Evolutionary conservation across 2,113 vertebrate genomes (phyloP).

Genomic region (Phrynocephalus versicolor): DNA sequence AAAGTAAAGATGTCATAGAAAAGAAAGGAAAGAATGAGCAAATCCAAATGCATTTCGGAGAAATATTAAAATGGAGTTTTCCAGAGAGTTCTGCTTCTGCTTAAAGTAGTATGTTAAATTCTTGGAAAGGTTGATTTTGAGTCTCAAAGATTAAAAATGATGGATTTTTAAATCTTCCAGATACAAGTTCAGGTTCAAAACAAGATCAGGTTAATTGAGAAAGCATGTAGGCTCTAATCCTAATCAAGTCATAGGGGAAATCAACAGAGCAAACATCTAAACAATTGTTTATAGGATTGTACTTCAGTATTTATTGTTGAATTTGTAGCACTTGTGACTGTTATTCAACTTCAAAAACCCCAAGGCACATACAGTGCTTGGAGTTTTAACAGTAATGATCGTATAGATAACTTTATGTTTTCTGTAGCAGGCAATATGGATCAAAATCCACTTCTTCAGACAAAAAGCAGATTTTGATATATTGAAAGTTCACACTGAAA

Average conservation of each 20-base stretch:
- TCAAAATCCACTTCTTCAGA: no score
- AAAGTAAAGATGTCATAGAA: no score
- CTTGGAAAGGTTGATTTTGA: background rate
- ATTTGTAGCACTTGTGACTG: background rate
- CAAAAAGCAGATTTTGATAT: no score
- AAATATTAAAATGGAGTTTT: background rate
- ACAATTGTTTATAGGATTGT: background rate
- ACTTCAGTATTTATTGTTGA: background rate
- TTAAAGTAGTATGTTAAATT: background rate
- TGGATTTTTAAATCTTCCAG: background rate
- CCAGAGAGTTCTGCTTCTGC: background rate
- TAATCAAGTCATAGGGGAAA: background rate
- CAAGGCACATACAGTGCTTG: background rate
- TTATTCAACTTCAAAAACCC: background rate
- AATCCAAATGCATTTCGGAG: background rate
- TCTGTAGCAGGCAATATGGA: background rate
- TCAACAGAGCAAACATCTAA: background rate
- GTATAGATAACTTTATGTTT: background rate
- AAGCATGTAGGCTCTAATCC: background rate
- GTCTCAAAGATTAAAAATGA: background rate
- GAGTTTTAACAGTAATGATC: background rate
- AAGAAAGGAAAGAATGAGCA: no score
- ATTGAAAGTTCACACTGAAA: no score
- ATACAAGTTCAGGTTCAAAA: background rate
- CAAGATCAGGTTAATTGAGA: background rate